Percentiles rank a stretch among this genome's conserved stretches.
phyloP scores from a whole-genome alignment of 2,888 invertebrate genomes.

The Drosophila cognata region DNA sequence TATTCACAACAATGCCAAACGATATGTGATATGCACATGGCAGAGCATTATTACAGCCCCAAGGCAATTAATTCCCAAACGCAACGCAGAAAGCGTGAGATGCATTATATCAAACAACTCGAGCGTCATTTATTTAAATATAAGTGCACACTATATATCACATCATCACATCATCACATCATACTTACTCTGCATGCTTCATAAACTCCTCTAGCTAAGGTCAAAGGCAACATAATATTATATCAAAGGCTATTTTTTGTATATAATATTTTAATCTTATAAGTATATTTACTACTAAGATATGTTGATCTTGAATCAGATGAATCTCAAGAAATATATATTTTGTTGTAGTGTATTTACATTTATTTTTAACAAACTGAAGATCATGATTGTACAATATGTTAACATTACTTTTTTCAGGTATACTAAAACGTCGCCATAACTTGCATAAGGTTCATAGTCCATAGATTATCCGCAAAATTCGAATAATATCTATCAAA shows the following conservation, averaged over 20 bases:
- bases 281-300: not conserved
- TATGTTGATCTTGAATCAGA: not conserved
- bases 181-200: not conserved
- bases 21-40: slow-evolving; percentile 45
- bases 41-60: slow-evolving; percentile 26
- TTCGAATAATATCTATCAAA: not conserved
- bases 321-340: no score
- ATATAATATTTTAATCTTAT: not conserved
- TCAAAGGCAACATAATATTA: no score
- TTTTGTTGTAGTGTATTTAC: not conserved
- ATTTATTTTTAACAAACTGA: not conserved
- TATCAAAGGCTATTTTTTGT: no score
- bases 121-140: not conserved
- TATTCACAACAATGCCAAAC: slow-evolving; percentile 46
- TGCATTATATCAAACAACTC: not conserved
- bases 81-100: slow-evolving; percentile 7
- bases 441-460: not conserved
- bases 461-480: not conserved
- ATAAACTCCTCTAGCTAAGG: not conserved
- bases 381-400: not conserved
- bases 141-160: not conserved
- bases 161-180: not conserved
- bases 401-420: not conserved
- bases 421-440: not conserved
- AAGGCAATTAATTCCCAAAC: slow-evolving; percentile 39